Conservation (phyloP, 2,113 vertebrate species). For the Gavialis gangeticus region DNA sequence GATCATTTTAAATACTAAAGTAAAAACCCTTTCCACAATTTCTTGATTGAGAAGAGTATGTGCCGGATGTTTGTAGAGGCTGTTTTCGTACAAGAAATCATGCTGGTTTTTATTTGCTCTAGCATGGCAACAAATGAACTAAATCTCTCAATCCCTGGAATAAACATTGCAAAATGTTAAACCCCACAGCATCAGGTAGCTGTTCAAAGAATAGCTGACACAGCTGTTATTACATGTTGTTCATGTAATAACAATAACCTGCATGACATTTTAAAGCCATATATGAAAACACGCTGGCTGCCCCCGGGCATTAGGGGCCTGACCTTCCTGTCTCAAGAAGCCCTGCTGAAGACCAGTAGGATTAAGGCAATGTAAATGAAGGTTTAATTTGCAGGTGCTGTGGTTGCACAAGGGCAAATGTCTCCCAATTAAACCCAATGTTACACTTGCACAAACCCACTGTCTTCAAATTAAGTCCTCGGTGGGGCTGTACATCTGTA, state of each 20-base stretch:
- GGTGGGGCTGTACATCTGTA: not conserved
- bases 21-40: not conserved
- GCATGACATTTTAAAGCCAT: accelerated
- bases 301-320: not conserved
- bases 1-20: not conserved
- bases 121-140: not conserved
- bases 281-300: accelerated
- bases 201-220: not conserved
- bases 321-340: not conserved
- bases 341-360: not conserved
- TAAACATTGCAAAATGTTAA: not conserved
- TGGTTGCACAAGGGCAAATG: not conserved
- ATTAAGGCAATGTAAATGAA: not conserved
- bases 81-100: not conserved
- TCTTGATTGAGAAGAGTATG: not conserved
- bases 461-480: not conserved
- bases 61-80: not conserved
- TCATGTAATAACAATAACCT: accelerated
- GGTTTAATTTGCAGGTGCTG: not conserved
- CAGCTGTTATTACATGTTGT: not conserved
- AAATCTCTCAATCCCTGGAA: accelerated
- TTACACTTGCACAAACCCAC: not conserved
- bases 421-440: not conserved
- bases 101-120: accelerated
- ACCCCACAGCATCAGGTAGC: accelerated